Conservation (phyloP, 2,888 invertebrate species). For the Escarpia spicata region DNA sequence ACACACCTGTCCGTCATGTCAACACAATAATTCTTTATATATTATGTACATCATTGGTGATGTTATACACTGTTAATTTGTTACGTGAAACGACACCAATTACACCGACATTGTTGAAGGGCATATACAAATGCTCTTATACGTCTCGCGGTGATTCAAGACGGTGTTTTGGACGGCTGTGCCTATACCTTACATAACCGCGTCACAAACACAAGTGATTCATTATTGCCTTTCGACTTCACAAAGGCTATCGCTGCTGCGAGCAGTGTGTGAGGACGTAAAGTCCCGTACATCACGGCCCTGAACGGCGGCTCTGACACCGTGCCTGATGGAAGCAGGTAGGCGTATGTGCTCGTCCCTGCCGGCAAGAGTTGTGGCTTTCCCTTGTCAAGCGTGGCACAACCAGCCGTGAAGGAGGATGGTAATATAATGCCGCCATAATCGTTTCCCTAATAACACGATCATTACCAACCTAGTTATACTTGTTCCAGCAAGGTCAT, state of each 20-base stretch:
- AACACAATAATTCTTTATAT: not conserved
- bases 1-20: not conserved
- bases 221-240: not conserved
- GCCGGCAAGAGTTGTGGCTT: not conserved
- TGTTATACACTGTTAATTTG: not conserved
- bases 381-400: not conserved
- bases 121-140: not conserved
- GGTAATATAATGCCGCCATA: not conserved
- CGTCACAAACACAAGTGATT: not conserved
- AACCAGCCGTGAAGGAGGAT: not conserved
- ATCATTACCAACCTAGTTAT: not conserved
- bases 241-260: not conserved
- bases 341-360: not conserved
- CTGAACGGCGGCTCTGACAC: not conserved
- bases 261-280: not conserved
- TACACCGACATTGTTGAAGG: not conserved
- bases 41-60: not conserved
- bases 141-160: not conserved
- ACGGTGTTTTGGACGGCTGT: not conserved
- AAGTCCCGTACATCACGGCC: not conserved
- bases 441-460: not conserved
- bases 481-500: not conserved
- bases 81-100: not conserved
- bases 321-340: not conserved
- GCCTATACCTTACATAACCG: not conserved